A percentile compares a stretch with the other conserved stretches of the same genome.
phyloP scores from a whole-genome alignment of 2,797 vertebrate species.

The Gymnoscopelus braueri region DNA sequence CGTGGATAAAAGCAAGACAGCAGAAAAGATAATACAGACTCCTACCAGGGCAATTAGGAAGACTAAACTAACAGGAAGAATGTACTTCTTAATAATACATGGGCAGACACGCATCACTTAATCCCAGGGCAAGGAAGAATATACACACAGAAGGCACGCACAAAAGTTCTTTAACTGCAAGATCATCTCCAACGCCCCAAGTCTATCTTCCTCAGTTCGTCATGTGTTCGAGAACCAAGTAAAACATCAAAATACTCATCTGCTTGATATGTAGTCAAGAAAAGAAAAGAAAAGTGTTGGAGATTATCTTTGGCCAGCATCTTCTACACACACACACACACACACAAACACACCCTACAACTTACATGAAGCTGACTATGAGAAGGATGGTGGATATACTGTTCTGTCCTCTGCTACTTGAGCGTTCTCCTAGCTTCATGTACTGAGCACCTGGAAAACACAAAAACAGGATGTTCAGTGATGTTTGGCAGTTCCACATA shows the following conservation, averaged over 20 bases:
- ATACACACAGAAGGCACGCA: no score
- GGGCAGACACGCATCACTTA: no score
- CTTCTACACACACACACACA: neutral
- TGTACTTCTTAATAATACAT: no score
- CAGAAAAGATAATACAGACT: conserved; percentile 2
- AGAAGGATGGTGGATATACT: conserved; percentile 87
- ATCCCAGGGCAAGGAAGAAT: no score
- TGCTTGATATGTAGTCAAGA: no score
- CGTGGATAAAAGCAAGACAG: conserved; percentile 29
- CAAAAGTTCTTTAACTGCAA: no score
- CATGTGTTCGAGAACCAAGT: neutral
- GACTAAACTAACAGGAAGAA: no score
- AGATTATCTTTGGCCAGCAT: neutral
- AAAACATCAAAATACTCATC: neutral
- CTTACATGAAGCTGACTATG: conserved; percentile 93
- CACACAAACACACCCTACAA: conserved; percentile 20
- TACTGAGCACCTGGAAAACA: conserved; percentile 71
- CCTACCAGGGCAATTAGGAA: neutral
- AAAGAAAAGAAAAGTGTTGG: conserved; percentile 8
- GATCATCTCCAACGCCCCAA: no score
- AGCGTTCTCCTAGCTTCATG: conserved; percentile 72
- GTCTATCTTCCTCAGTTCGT: no score
- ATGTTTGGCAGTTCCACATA: neutral
- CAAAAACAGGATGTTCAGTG: neutral
- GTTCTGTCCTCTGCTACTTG: conserved; percentile 66